These are phyloP conservation scores for Hydrozoanthus tunicans DNA, from an alignment of 64 coral and sea anemone genomes.

Conservation along the genomic window DNA sequence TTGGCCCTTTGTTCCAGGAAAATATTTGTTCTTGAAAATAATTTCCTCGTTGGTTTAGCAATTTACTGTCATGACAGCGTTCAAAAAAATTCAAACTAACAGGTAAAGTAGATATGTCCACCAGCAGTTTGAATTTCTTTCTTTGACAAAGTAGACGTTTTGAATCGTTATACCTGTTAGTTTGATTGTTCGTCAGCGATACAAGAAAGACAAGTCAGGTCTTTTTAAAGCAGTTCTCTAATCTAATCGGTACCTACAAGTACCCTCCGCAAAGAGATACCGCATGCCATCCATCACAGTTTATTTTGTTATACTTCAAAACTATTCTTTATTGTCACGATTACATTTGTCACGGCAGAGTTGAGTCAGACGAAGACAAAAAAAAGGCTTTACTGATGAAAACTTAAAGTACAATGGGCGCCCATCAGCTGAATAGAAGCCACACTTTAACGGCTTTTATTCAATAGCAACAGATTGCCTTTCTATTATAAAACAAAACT, in stretches of 20 bases:
- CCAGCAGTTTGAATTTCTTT: not conserved
- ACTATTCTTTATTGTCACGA: too few relatives aligned
- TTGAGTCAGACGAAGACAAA: too few relatives aligned
- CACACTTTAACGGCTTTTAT: too few relatives aligned
- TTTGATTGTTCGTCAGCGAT: not conserved
- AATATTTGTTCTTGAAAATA: slow-evolving; percentile 35
- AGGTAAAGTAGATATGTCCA: not conserved
- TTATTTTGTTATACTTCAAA: too few relatives aligned
- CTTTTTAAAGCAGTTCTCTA: not conserved
- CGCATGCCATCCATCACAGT: too few relatives aligned
- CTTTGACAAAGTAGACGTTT: not conserved
- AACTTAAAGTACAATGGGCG: too few relatives aligned
- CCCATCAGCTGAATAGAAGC: too few relatives aligned
- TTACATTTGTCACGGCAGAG: too few relatives aligned
- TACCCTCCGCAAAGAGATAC: not conserved
- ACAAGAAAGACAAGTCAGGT: not conserved
- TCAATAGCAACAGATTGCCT: too few relatives aligned
- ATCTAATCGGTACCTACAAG: not conserved
- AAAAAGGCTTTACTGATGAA: too few relatives aligned
- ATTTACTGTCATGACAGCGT: not conserved
- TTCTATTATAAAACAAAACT: too few relatives aligned
- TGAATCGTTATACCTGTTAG: not conserved
- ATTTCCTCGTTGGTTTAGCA: not conserved
- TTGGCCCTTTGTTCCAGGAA: not conserved
- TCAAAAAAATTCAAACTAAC: not conserved